Evolutionary conservation across 2,888 invertebrate species (phyloP), one percentile per base, ranked within the genome.

Genomic region (Cosmopolites sordidus): DNA sequence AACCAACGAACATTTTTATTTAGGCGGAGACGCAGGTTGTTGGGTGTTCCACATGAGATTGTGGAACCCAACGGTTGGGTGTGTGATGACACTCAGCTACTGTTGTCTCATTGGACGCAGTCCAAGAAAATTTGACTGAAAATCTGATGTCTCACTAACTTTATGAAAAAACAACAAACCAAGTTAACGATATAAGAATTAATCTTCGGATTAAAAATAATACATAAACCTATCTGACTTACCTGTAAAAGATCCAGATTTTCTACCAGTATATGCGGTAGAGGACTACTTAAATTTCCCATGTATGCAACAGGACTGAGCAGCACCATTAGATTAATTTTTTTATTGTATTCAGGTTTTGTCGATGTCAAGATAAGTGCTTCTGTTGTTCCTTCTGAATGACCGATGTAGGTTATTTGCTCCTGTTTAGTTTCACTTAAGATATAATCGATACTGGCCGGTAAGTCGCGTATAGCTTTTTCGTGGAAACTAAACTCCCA

Each of bases 381-480:
- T 1, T 75, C 64, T 0, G 83, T 83, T 0, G 84, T 81, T 2
- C 89, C 90, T 67, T 82, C 82, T 0, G 89, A 91, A 67, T 90
- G 88, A 0, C 90, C 91, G 0, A 88, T 73, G 66, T 89, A 91
- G 62, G 84, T 83, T 0, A 92, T 64, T 41, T 81, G 75, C 0
- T 76, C 57, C 12, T 78, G 73, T 0, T 78, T 77, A 0, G 88
- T 84, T 1, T 60, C 42, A 0, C 65, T 60, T 1, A 84, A 70
- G 12, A 83, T 76, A 64, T 83, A 81, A 66, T 92, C 85, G 39
- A 93, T 83, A 75, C 83, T 84, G 0, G 86, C 81, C 0, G 92
- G 89, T 30, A 92, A 66, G 70, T 93, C 93, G 59, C 76, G 80
- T 48, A 78, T 72, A 1, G 85, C 88, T 69, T 91, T 88, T 66